Conservation (phyloP, 2,113 vertebrate species). For the Rafetus swinhoei region DNA sequence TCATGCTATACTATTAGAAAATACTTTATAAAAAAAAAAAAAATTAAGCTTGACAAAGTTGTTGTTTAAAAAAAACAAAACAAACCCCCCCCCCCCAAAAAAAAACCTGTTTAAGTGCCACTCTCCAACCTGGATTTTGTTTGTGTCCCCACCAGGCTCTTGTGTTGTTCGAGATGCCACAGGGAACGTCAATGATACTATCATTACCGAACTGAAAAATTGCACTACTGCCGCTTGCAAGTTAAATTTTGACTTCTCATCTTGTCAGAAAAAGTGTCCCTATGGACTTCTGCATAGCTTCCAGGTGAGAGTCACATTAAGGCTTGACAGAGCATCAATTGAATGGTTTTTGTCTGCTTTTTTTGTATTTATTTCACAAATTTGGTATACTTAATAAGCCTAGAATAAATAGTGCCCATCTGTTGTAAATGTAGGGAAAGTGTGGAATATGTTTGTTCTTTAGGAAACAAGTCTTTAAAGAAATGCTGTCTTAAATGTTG, state of each 20-base stretch:
- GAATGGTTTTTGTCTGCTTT: neutral
- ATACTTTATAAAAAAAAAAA: neutral
- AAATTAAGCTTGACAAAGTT: neutral
- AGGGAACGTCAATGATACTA: conserved; percentile 83
- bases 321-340: neutral
- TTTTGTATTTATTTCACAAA: neutral
- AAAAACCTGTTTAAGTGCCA: neutral
- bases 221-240: conserved; percentile 91
- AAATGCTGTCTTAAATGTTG: neutral
- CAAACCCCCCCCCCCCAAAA: no score
- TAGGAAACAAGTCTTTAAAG: neutral
- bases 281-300: conserved; percentile 91
- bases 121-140: neutral
- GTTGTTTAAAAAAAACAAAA: no score
- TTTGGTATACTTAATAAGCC: neutral
- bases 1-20: neutral
- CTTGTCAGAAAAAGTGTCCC: conserved; percentile 81
- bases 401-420: neutral
- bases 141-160: conserved; percentile 80
- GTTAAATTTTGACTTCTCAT: conserved; percentile 90
- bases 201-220: conserved; percentile 79
- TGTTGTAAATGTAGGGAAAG: neutral
- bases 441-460: neutral
- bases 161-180: conserved; percentile 95
- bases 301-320: conserved; percentile 79